phyloP scores from a whole-genome alignment of 2,113 vertebrate species.

The Sorex fumeus region DNA sequence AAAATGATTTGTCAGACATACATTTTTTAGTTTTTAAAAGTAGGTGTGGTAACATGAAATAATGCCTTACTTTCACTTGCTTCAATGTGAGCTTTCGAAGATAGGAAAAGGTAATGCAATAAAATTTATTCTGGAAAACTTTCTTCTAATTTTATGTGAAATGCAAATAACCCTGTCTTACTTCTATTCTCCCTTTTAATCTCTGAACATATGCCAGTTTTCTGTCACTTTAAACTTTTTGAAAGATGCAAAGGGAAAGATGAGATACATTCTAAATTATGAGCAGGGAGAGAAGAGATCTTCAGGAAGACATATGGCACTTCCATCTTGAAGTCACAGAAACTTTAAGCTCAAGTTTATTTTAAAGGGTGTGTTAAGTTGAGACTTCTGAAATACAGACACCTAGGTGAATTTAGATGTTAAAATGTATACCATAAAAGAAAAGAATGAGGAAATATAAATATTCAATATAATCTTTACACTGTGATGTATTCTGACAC shows the following conservation, averaged over 20 bases:
- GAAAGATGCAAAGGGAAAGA: neutral
- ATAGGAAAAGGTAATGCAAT: neutral
- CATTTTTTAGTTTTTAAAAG: neutral
- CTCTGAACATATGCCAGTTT: neutral
- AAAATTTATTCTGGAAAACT: neutral
- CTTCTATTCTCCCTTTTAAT: neutral
- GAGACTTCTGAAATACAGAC: neutral
- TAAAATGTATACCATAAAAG: neutral
- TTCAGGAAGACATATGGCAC: neutral
- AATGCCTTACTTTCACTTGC: neutral
- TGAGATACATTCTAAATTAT: neutral
- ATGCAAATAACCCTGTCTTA: neutral
- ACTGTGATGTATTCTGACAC: neutral
- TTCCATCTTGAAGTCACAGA: too few species aligned
- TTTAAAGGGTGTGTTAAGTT: neutral
- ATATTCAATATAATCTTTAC: neutral
- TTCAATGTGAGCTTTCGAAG: neutral
- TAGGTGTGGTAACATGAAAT: neutral
- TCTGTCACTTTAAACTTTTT: neutral
- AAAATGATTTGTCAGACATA: neutral
- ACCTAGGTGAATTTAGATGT: neutral
- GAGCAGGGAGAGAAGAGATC: neutral
- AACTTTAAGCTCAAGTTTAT: neutral
- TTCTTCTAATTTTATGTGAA: neutral
- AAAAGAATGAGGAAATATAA: neutral